Evolutionary conservation across 2,113 vertebrate species (phyloP).

Genomic region (Tauraco erythrolophus): DNA sequence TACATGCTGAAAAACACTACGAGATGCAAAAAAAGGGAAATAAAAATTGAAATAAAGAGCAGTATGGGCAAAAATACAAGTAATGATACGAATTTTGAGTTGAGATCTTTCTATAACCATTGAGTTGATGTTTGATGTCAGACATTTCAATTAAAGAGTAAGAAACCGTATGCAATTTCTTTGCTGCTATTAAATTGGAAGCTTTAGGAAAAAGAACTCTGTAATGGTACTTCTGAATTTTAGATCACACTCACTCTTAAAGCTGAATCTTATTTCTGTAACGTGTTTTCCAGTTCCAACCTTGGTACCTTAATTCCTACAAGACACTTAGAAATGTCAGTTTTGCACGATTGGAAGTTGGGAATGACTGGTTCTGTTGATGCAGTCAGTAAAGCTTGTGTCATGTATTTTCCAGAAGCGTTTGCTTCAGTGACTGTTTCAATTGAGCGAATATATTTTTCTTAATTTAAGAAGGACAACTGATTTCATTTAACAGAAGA

Average conservation of each 20-base stretch:
- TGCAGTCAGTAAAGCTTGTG: not conserved
- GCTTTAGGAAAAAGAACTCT: not conserved
- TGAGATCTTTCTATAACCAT: not conserved
- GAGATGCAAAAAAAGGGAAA: not conserved
- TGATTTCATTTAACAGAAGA: constrained; percentile 46
- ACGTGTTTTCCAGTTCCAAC: constrained; percentile 10
- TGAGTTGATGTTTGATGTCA: not conserved
- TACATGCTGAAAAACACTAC: not conserved
- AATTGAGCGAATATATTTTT: not conserved
- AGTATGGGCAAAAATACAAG: not conserved
- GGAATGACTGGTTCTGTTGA: not conserved
- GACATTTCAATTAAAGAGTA: not conserved
- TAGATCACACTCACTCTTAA: not conserved
- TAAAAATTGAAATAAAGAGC: not conserved
- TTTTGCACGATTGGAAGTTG: not conserved
- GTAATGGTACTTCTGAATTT: not conserved
- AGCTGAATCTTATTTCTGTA: not conserved
- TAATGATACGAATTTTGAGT: not conserved
- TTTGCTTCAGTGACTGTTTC: not conserved
- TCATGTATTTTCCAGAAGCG: not conserved
- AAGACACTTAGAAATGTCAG: not conserved
- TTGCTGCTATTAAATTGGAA: not conserved
- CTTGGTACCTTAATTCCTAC: not conserved
- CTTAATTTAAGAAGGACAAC: not conserved
- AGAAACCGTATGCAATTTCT: not conserved